These are phyloP conservation scores for Scolopax mira DNA, from an alignment of 2,113 vertebrate species.

Conservation along the genomic window DNA sequence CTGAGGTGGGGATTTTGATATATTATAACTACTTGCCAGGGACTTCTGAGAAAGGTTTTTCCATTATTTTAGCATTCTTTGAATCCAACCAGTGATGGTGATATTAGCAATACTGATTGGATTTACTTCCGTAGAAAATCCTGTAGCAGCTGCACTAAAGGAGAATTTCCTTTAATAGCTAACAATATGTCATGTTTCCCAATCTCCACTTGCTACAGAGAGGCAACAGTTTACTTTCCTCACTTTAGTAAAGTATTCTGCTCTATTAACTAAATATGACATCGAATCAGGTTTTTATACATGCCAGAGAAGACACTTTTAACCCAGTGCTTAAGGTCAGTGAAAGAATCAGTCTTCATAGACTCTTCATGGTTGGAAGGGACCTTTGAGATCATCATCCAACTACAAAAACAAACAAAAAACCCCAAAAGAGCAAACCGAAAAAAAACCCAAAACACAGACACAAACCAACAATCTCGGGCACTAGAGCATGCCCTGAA, in stretches of 20 bases:
- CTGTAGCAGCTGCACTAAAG: background rate
- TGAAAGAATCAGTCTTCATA: background rate
- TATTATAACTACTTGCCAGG: background rate
- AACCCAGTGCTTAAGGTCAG: background rate
- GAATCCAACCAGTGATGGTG: background rate
- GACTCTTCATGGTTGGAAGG: too few relatives aligned
- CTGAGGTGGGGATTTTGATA: background rate
- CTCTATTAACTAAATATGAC: background rate
- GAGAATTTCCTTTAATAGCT: background rate
- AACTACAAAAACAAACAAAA: too few relatives aligned
- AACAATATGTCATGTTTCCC: background rate
- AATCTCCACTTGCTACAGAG: background rate
- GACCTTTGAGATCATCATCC: too few relatives aligned
- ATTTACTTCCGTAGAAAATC: constrained; percentile 5
- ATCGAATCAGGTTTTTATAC: background rate
- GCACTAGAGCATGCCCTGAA: too few relatives aligned
- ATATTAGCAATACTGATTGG: background rate
- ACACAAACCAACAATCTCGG: too few relatives aligned
- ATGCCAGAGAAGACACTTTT: background rate
- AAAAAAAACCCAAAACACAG: too few relatives aligned
- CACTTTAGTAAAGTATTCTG: background rate
- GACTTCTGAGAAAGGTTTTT: background rate
- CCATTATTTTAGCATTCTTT: background rate
- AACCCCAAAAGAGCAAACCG: too few relatives aligned
- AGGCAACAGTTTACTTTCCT: background rate